Base-by-base conservation (phyloP, 2,113 vertebrate genomes). In the Amia ocellicauda region DNA sequence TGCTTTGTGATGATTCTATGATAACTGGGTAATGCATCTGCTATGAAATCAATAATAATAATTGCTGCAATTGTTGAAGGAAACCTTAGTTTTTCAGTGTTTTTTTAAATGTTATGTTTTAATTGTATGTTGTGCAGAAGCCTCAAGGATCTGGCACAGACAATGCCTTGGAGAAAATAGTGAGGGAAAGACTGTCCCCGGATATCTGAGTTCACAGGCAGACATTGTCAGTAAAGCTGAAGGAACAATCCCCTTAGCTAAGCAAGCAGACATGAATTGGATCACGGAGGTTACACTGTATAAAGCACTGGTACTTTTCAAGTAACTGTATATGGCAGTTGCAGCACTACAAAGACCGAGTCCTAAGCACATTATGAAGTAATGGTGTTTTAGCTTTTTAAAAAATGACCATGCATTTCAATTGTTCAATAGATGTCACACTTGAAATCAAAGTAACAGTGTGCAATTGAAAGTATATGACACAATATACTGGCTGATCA, bases 81-180 rank as follows among this genome's bases (percentile, higher is more conserved):
- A 79, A 79, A 81, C 71, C 78, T 77, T 74, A 82, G 79, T 82
- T 84, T 78, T 77, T 76, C 74, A 77, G 85, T 79, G 82, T 88
- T 88, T 88, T 85, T 87, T 85, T 79, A 86, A 82, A 88, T 86
- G 86, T 77, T 81, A 77, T 82, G 69, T 79, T 80, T 77, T 26
- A 11, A 16, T 83, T 75, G 77, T 27, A 76, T 80, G 83, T 85
- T 71, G 64, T 80, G 60, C 56, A 58, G 73, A 74, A 79, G 77
- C 40, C 72, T 70, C 50, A 36, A 36, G 50, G 77, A 70, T 72
- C 63, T 79, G n/a, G 72, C 61, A 60, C 69, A 61, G 63, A 52
- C 29, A 36, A 47, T 8, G 26, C 17, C 19, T 51, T 64, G 7
- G 11, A 47, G 36, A 22, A 26, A 3, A 56, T 58, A 58, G 57